Conservation (phyloP, 2,113 vertebrate genomes). For the Ctenomys sociabilis region DNA sequence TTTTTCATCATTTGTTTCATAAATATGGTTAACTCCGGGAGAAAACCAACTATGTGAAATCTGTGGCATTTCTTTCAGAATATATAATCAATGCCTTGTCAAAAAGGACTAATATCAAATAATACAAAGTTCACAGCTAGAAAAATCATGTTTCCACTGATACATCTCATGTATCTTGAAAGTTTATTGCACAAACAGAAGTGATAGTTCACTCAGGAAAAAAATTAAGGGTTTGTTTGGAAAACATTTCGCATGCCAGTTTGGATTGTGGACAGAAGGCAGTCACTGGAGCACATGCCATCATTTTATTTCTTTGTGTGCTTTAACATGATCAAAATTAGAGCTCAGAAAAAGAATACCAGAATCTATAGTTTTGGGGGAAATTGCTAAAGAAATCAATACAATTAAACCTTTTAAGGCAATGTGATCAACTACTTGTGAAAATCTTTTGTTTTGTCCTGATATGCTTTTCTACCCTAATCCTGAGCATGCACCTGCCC, state of each 20-base stretch:
- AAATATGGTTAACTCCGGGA: neutral
- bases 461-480: neutral
- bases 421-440: neutral
- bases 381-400: neutral
- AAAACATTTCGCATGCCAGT: conserved; percentile 30
- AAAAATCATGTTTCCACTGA: neutral
- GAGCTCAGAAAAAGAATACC: neutral
- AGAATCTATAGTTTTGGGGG: neutral
- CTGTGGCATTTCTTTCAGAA: neutral
- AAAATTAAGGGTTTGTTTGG: neutral
- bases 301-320: neutral
- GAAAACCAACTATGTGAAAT: conserved; percentile 43
- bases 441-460: neutral
- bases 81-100: neutral
- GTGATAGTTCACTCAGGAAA: conserved; percentile 20
- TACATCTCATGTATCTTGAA: neutral
- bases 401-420: neutral
- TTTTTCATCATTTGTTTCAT: conserved; percentile 22
- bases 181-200: neutral
- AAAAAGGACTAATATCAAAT: neutral
- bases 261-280: neutral
- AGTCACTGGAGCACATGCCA: neutral
- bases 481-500: neutral
- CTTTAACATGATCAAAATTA: conserved; percentile 50
- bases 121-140: conserved; percentile 10